Base-by-base conservation (phyloP, 2,797 vertebrate genomes). In the Phataginus tetradactyla region DNA sequence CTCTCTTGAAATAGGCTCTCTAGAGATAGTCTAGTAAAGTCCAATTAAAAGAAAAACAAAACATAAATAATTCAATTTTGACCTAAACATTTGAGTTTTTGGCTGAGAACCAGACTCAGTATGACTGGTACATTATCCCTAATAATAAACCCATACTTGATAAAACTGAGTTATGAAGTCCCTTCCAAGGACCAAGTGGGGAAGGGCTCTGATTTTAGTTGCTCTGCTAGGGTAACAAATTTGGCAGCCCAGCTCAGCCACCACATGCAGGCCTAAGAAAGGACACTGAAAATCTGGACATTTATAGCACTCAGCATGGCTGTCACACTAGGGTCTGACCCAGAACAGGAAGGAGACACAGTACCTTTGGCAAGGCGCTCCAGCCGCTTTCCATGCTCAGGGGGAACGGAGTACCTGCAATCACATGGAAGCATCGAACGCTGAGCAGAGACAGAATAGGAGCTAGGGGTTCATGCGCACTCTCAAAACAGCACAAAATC, bases 321-420 rank as follows among this genome's bases (percentile, higher is more conserved):
- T 45, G 45, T 21, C 25, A 1, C 13, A 25, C 29, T 49, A 63
- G 34, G 21, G 32, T 9, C 59, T 14, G 11, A 21, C 7, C 25
- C 34, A 1, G 66, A 25, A 49, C 4, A 8, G 0, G 12, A 18
- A 71, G 37, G 5, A 10, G 0, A 2, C 80, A 93, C 51, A n/a
- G 94, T 99, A 99, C 99, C 99, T 98, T 99, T 99, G 80, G 99
- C 99, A 5, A 99, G 99, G 57, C 99, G 99, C 91, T 99, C 99
- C 97, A 99, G 95, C 27, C 99, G 98, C 94, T 99, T 99, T 80
- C 99, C 99, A 0, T 99, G 99, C 95, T 99, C 99, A 37, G 99
- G 99, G 45, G 99, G 99, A 25, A 99, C 99, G 0, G 99, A 99
- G 57, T 99, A 99, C 99, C 99, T 99, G 97, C 13, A 98, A 92